Percentiles rank a stretch among this genome's conserved stretches.
These are phyloP conservation scores for Psittacula echo DNA, from an alignment of 2,797 vertebrate species.

Conservation along the genomic window DNA sequence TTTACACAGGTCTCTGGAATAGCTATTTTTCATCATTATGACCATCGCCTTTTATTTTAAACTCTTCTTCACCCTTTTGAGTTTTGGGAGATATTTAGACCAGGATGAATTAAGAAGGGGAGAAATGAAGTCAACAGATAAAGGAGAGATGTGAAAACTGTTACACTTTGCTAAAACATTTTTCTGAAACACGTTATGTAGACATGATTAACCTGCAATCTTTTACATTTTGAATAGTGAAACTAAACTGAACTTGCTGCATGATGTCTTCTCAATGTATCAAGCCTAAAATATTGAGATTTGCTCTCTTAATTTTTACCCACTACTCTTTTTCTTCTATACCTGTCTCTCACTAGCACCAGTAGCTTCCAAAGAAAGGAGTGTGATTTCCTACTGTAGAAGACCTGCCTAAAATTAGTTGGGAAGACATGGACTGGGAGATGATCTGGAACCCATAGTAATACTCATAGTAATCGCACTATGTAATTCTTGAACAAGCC, in stretches of 20 bases:
- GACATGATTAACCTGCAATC: not conserved
- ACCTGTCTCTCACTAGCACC: not conserved
- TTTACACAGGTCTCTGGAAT: not conserved
- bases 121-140: not conserved
- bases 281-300: not conserved
- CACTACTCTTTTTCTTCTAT: not conserved
- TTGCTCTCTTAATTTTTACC: not conserved
- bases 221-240: not conserved
- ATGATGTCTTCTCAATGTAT: not conserved
- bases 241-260: not conserved
- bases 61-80: too few species aligned
- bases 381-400: accelerated
- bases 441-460: not conserved
- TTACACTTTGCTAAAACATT: not conserved
- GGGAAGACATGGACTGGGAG: not conserved
- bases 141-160: not conserved
- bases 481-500: not conserved
- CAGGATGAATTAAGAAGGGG: not conserved
- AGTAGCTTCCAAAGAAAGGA: not conserved
- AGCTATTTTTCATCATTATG: not conserved
- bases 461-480: not conserved
- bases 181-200: not conserved
- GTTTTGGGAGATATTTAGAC: not conserved
- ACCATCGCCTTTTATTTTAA: not conserved
- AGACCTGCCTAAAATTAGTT: not conserved